phyloP scores from a whole-genome alignment of 37 sponge, comb jelly and placozoan species.

The Petrosia ficiformis region DNA sequence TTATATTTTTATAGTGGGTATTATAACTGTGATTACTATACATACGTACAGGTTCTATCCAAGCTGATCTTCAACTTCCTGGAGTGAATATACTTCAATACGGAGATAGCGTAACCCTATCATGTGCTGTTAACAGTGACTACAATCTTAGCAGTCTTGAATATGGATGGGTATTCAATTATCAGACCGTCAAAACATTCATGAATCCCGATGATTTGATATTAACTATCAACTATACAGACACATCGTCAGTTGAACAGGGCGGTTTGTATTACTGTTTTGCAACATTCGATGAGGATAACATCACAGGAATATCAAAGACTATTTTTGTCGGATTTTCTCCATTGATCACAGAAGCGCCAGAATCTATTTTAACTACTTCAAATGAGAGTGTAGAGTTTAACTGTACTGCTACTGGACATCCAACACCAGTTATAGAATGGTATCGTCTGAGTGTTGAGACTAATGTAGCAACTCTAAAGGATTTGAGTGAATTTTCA shows the following conservation, averaged over 20 bases:
- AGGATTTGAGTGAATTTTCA: background rate
- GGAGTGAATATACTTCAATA: too few relatives aligned
- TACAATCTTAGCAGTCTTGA: too few relatives aligned
- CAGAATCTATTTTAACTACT: background rate
- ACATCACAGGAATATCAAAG: background rate
- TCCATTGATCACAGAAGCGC: background rate
- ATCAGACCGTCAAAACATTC: too few relatives aligned
- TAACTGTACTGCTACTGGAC: background rate
- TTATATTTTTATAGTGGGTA: too few relatives aligned
- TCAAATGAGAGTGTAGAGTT: background rate
- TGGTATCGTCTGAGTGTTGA: background rate
- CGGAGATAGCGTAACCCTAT: too few relatives aligned
- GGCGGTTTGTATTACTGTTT: background rate
- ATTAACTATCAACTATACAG: background rate
- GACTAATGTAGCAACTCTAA: background rate
- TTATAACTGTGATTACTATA: too few relatives aligned
- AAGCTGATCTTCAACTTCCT: too few relatives aligned
- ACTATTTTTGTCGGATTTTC: background rate
- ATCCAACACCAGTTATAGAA: background rate
- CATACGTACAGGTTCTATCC: too few relatives aligned
- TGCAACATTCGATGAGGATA: too few relatives aligned
- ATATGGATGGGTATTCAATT: too few relatives aligned
- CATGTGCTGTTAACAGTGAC: too few relatives aligned
- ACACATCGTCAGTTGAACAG: background rate
- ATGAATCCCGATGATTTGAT: too few relatives aligned